A percentile compares a stretch with the other conserved stretches of the same genome.
Evolutionary conservation across 1,140 invertebrate genomes (phyloP).

Genomic region (Sinella curviseta): DNA sequence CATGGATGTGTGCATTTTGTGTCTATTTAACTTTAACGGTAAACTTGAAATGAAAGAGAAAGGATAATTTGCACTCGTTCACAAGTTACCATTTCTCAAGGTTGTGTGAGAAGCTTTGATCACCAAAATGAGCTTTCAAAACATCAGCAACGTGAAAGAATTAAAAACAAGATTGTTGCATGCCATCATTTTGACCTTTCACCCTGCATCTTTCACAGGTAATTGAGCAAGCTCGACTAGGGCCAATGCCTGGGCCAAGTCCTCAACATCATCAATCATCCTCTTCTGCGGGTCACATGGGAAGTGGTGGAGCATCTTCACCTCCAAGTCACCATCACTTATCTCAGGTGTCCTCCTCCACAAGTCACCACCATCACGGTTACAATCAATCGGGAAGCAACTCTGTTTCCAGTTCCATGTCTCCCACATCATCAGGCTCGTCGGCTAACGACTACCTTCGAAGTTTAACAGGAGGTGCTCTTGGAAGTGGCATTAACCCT

Average conservation of each 20-base stretch:
- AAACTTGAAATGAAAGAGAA: too few species aligned
- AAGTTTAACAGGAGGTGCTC: neutral
- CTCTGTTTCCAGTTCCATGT: neutral
- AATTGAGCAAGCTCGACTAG: constrained; percentile 42
- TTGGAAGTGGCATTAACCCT: neutral
- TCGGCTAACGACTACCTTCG: constrained; percentile 8
- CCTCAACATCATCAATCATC: constrained; percentile 3
- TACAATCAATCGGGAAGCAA: neutral
- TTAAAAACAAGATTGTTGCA: too few species aligned
- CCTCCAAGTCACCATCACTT: constrained; percentile 3
- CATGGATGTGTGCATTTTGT: too few species aligned
- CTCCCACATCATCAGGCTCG: constrained; percentile 13
- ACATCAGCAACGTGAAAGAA: too few species aligned
- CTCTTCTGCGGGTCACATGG: constrained; percentile 59
- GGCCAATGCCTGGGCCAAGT: neutral
- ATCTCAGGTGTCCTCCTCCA: constrained; percentile 23
- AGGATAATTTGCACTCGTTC: too few species aligned
- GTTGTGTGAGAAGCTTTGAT: too few species aligned
- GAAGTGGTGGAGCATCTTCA: neutral
- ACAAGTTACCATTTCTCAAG: too few species aligned
- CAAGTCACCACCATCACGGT: constrained; percentile 4
- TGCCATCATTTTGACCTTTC: too few species aligned
- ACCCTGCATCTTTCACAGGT: constrained; percentile 38
- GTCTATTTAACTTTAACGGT: too few species aligned
- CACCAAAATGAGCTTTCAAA: too few species aligned